Base-by-base conservation (phyloP, 2,888 invertebrate genomes). In the Eugnorisma glareosa region DNA sequence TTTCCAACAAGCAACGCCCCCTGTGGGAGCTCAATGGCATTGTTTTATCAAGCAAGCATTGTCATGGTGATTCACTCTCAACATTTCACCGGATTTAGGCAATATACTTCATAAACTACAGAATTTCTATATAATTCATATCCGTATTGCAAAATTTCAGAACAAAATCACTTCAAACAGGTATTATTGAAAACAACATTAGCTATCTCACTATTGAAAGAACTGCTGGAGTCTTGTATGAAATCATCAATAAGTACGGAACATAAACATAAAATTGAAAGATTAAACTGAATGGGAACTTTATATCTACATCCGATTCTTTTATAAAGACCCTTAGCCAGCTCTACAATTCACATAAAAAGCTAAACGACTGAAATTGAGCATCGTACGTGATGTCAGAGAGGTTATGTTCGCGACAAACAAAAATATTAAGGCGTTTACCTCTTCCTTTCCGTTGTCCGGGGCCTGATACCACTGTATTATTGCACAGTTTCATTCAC, bases 351-450 rank as follows among this genome's bases (percentile, higher is more conserved):
- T 79, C 88, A 89, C 85, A 84, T 82, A 86, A 83, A 85, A 86
- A 79, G 82, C 88, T 90, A 92, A 91, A 93, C 87, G 92, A 91
- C 92, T 91, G 91, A 91, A 94, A 95, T 90, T 93, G 94, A 94
- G 92, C 94, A 94, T 91, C 93, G 91, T 93, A 93, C 91, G 90
- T 93, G 92, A 93, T 93, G 91, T 90, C 89, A 91, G 90, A 94
- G 96, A 97, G 97, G 97, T 97, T 97, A 97, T 96, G 97, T 96
- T 94, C 94, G 89, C 93, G 92, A 95, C 95, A 96, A 96, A 96
- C 96, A 96, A 96, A 96, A 96, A 96, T 96, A 96, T 92, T 92
- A 94, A 96, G 96, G 96, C 96, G 96, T 96, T 97, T 97, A 97
- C 97, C 97, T 97, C 92, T 92, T 93, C 93, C 91, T 87, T 90